Conservation (phyloP, 2,113 vertebrate genomes). For the Microcebus jonahi region DNA sequence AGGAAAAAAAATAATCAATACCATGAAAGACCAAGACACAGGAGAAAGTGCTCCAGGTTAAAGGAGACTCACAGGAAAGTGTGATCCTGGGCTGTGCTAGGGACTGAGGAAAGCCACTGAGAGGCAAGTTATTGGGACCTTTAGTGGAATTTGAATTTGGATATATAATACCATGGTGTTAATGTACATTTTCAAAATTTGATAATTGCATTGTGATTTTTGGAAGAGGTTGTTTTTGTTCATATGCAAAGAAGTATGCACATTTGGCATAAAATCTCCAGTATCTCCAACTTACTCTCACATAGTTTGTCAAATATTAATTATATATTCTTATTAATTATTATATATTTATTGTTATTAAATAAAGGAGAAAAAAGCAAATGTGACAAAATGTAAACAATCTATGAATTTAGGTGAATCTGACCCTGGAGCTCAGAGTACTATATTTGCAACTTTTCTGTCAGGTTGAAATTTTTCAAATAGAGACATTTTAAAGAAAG, state of each 20-base stretch:
- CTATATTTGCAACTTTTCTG: background rate
- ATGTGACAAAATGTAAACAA: background rate
- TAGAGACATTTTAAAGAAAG: background rate
- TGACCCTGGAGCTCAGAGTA: background rate
- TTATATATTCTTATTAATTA: background rate
- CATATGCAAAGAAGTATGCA: background rate
- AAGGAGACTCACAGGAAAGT: background rate
- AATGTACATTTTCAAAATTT: background rate
- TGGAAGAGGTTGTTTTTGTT: background rate
- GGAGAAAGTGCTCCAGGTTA: background rate
- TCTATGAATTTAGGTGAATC: background rate
- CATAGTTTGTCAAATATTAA: background rate
- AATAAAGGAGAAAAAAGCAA: background rate
- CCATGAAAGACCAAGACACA: background rate
- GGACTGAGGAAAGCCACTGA: background rate
- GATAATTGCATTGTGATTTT: background rate
- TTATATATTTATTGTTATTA: background rate
- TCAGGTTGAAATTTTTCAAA: background rate
- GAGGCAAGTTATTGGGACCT: fast-evolving
- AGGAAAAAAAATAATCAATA: background rate
- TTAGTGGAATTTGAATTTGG: background rate
- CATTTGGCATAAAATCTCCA: background rate
- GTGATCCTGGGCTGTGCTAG: background rate
- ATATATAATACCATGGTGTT: background rate
- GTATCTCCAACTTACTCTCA: background rate